These are phyloP conservation scores for Mantis religiosa DNA, from an alignment of 2,888 invertebrate species.

Conservation along the genomic window DNA sequence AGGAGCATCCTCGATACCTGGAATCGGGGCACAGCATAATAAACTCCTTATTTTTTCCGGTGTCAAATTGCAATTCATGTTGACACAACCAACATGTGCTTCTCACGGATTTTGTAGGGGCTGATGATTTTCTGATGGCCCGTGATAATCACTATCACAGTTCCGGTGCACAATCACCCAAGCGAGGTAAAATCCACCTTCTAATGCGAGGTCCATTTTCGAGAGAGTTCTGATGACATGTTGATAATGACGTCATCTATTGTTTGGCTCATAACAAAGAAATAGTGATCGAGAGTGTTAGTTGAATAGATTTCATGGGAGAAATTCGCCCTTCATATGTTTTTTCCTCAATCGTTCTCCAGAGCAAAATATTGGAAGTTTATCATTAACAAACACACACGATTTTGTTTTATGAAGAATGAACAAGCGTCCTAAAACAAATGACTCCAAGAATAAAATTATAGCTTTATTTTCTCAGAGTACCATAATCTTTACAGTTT, in stretches of 20 bases:
- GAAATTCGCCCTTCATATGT: no score
- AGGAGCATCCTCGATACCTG: background rate
- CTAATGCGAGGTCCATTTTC: background rate
- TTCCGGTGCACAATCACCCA: background rate
- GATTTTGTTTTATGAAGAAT: no score
- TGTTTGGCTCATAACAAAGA: background rate
- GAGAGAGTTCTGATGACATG: background rate
- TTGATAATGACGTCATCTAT: background rate
- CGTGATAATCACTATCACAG: background rate
- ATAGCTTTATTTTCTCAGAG: no score
- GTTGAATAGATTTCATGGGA: no score
- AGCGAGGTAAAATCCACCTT: background rate
- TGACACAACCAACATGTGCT: background rate
- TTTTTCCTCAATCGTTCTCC: no score
- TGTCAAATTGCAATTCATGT: background rate
- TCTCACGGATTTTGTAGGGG: background rate
- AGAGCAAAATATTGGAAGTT: no score
- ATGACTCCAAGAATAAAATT: no score
- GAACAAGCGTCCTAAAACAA: no score
- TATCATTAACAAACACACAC: no score
- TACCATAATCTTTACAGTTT: no score
- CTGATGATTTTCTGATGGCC: slow-evolving; percentile 5
- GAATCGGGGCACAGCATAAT: background rate
- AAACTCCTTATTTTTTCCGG: background rate
- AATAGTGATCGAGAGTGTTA: background rate